These are phyloP conservation scores for Pseudolaguvia tuberculata DNA, from an alignment of 2,113 vertebrate species.

Conservation along the genomic window DNA sequence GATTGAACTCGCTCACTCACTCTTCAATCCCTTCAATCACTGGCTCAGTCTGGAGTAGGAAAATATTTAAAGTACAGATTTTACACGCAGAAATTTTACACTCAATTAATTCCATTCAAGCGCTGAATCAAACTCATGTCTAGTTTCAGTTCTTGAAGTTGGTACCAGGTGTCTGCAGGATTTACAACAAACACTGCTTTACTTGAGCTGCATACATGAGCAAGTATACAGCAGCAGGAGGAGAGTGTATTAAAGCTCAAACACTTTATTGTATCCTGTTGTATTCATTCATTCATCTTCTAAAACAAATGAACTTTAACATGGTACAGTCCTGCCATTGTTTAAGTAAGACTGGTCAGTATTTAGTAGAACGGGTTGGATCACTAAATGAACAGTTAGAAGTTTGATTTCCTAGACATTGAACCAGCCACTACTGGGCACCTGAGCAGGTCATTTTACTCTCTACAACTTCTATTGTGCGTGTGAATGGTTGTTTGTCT, in stretches of 20 bases:
- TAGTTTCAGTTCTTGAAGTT: not conserved
- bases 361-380: too few species aligned
- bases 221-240: not conserved
- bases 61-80: not conserved
- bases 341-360: too few species aligned
- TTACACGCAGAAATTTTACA: not conserved
- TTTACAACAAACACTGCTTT: not conserved
- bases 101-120: not conserved
- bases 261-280: not conserved
- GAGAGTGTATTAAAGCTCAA: not conserved
- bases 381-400: too few species aligned
- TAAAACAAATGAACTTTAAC: not conserved
- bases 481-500: too few species aligned
- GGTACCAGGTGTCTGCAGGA: not conserved
- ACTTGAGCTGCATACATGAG: not conserved
- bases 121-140: not conserved
- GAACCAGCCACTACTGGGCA: too few species aligned
- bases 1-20: too few species aligned
- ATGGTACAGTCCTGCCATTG: not conserved
- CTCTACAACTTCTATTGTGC: too few species aligned
- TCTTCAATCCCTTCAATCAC: too few species aligned
- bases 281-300: too few species aligned
- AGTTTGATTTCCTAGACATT: too few species aligned
- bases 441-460: too few species aligned
- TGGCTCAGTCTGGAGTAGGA: not conserved